These are phyloP conservation scores for Pseudanteris insignis DNA, from an alignment of 2,888 invertebrate species.

Conservation along the genomic window DNA sequence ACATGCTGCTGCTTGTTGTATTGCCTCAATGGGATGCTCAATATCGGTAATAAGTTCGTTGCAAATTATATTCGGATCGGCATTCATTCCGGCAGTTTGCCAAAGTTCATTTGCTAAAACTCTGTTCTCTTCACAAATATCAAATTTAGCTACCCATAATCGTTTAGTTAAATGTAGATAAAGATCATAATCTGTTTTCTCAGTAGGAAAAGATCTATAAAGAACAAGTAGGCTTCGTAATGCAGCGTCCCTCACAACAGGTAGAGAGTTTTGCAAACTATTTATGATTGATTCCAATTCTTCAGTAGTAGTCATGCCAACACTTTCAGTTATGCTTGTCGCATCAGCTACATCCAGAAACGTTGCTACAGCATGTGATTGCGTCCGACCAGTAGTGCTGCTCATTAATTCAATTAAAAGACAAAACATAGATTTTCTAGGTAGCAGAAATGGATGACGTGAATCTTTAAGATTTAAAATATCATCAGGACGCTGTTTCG, in stretches of 20 bases:
- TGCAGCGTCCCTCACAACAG: slow-evolving; percentile 82
- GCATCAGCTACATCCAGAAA: slow-evolving; percentile 82
- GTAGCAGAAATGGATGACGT: slow-evolving; percentile 81
- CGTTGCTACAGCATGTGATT: slow-evolving; percentile 82
- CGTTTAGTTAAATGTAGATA: slow-evolving; percentile 75
- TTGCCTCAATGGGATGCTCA: slow-evolving; percentile 81
- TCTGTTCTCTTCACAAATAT: slow-evolving; percentile 79
- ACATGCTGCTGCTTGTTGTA: slow-evolving; percentile 84
- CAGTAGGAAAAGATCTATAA: slow-evolving; percentile 71
- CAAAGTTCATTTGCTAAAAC: slow-evolving; percentile 74
- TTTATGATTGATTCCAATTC: slow-evolving; percentile 79
- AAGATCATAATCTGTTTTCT: slow-evolving; percentile 71
- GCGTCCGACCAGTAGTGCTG: slow-evolving; percentile 74
- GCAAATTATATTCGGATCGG: slow-evolving; percentile 68
- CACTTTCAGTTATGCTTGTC: slow-evolving; percentile 75
- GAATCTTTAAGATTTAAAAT: slow-evolving; percentile 68
- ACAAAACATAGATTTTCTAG: slow-evolving; percentile 82
- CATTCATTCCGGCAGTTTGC: slow-evolving; percentile 69
- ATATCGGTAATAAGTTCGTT: slow-evolving; percentile 75
- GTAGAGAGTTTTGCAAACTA: slow-evolving; percentile 77
- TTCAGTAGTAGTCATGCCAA: slow-evolving; percentile 72
- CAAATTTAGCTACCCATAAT: slow-evolving; percentile 86
- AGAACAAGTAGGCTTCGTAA: slow-evolving; percentile 77
- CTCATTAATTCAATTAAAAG: slow-evolving; percentile 81
- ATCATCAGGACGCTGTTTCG: slow-evolving; percentile 70